Conservation (phyloP, 2,797 vertebrate genomes). For the Urocyon cinereoargenteus region DNA sequence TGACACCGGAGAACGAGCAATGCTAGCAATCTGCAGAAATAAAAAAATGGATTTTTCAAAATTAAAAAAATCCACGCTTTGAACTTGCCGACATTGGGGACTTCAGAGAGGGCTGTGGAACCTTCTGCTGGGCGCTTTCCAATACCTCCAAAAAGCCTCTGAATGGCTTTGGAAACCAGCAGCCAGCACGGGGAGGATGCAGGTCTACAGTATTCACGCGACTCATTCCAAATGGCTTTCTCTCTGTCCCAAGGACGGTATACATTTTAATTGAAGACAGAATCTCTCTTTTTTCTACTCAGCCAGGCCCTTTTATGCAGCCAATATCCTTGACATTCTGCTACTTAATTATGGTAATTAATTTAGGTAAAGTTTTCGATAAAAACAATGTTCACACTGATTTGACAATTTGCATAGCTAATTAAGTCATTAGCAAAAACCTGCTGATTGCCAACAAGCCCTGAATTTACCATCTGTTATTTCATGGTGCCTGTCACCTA, state of each 20-base stretch:
- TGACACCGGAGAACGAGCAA: constrained; percentile 82
- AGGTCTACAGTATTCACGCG: not conserved
- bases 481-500: constrained; percentile 95
- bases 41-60: constrained; percentile 84
- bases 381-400: constrained; percentile 99
- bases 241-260: constrained; percentile 77
- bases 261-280: constrained; percentile 87
- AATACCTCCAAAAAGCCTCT: constrained; percentile 42
- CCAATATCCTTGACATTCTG: constrained; percentile 93
- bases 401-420: constrained; percentile 99
- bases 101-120: constrained; percentile 65
- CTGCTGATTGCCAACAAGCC: constrained; percentile 97
- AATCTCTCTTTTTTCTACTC: constrained; percentile 85
- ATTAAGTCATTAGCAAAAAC: constrained; percentile 99
- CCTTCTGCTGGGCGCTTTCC: constrained; percentile 52
- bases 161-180: constrained; percentile 21
- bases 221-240: constrained; percentile 73
- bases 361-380: constrained; percentile 98
- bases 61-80: constrained; percentile 82
- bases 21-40: constrained; percentile 84
- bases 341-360: constrained; percentile 98
- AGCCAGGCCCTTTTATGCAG: constrained; percentile 90
- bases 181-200: not conserved
- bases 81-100: constrained; percentile 70
- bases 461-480: constrained; percentile 98